phyloP scores from a whole-genome alignment of 2,797 vertebrate genomes.

The Cottoperca gobio region DNA sequence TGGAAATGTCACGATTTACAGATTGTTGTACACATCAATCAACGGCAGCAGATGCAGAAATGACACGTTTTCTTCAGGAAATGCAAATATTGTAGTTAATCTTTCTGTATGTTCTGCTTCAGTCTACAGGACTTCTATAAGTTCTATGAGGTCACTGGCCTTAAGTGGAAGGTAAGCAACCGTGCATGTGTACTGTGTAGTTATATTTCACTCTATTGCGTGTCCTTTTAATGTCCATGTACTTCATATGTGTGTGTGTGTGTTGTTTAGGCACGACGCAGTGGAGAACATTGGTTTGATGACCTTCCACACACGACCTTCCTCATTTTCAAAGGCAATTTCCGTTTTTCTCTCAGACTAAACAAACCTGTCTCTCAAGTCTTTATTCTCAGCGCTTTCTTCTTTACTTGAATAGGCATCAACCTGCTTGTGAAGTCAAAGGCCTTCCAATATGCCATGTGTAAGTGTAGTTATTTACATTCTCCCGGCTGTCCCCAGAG shows the following conservation, averaged over 20 bases:
- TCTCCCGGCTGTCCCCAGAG: neutral
- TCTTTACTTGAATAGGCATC: constrained; percentile 86
- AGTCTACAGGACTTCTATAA: constrained; percentile 96
- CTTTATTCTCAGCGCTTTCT: neutral
- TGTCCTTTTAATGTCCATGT: neutral
- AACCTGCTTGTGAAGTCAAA: constrained; percentile 96
- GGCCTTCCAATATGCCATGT: constrained; percentile 95
- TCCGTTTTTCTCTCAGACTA: constrained; percentile 23
- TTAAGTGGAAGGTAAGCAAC: constrained; percentile 94
- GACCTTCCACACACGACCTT: constrained; percentile 94
- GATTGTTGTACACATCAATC: no score
- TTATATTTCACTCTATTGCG: neutral
- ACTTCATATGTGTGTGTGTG: constrained; percentile 29
- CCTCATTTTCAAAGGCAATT: constrained; percentile 95
- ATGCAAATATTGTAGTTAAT: no score
- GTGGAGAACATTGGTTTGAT: constrained; percentile 96
- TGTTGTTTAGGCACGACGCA: constrained; percentile 88
- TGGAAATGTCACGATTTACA: no score
- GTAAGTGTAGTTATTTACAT: constrained; percentile 86
- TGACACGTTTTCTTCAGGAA: no score
- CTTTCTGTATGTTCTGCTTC: constrained; percentile 49
- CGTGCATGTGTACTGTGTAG: neutral
- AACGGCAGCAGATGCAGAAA: no score
- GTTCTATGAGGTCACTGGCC: constrained; percentile 95
- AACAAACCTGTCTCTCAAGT: neutral